A percentile compares a stretch with the other conserved stretches of the same genome.
phyloP scores from a whole-genome alignment of 2,113 vertebrate species.

The Dipodomys ordii region DNA sequence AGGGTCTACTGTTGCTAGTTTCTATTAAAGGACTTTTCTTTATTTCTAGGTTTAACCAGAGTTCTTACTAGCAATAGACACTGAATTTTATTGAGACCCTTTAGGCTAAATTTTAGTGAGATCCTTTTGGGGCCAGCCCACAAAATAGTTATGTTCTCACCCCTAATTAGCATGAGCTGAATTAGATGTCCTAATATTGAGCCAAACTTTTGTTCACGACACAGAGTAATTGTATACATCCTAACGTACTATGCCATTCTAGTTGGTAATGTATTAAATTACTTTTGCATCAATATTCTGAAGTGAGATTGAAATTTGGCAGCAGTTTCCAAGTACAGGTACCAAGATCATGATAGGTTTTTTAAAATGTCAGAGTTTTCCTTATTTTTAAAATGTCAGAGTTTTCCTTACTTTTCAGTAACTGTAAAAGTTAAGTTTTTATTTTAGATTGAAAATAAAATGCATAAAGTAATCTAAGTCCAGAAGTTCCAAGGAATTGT shows the following conservation, averaged over 20 bases:
- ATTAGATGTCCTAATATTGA: neutral
- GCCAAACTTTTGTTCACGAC: neutral
- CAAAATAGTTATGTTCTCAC: neutral
- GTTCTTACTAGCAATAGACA: neutral
- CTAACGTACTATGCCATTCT: neutral
- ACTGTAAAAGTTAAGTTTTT: neutral
- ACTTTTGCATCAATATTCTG: neutral
- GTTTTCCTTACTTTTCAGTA: neutral
- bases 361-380: neutral
- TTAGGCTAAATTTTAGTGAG: neutral
- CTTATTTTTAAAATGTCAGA: neutral
- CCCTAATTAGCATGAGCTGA: neutral
- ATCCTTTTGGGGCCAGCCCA: neutral
- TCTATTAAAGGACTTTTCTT: neutral
- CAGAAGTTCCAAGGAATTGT: neutral
- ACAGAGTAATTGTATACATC: neutral
- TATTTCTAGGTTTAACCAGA: neutral
- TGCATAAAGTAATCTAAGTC: neutral
- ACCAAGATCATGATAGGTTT: neutral
- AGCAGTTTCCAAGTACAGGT: neutral
- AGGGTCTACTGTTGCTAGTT: neutral
- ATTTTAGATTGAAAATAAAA: conserved; percentile 13
- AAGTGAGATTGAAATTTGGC: neutral
- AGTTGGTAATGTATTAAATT: neutral
- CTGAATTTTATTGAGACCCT: neutral